Base-by-base conservation (phyloP, 2,888 invertebrate species). In the Griposia aprilina region DNA sequence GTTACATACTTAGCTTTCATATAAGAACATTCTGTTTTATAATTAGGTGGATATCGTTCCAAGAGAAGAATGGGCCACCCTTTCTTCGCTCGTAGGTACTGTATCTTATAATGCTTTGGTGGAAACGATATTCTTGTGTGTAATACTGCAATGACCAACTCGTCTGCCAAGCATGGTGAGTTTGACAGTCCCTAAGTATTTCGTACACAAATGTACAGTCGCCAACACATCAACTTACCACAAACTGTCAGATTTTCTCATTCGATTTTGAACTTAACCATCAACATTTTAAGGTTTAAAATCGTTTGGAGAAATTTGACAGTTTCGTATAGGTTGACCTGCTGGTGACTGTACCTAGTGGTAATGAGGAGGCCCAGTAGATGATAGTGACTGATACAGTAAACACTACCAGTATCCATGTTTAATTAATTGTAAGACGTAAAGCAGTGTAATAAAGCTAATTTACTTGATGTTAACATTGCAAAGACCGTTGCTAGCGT, bases 1-100 rank as follows among this genome's bases (percentile, higher is more conserved):
- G 66, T 76, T 72, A 72, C 23, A 52, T 62, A 45, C 30, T 65
- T 6, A 59, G 48, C 26, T 69, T 62, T 79, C 50, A 23, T 50
- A 26, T 67, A 57, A 7, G 65, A 65, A 50, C 0, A 59, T 76
- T 60, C 65, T 77, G 36, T 63, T 76, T 23, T 26, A 30, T 59
- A 36, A 15, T 15, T 36, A 66, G n/a, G 48, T 45, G 30, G 23
- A 30, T 45, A 45, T 71, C 15, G 72, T 70, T 23, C 41, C 50
- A 50, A 41, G 62, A 36, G 23, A n/a, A 30, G 3, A 20, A 76
- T 26, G 23, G 13, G 57, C 11, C 26, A 70, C 7, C 17, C 8
- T 6, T 15, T 55, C 3, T 55, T 55, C 7, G 6, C 4, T 30
- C 7, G 13, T 52, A 67, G 20, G 52, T 52, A 20, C n/a, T n/a